Percentiles rank a stretch among this genome's conserved stretches.
Conservation (phyloP, 1,140 invertebrate genomes). For the Drosophila arizonae region DNA sequence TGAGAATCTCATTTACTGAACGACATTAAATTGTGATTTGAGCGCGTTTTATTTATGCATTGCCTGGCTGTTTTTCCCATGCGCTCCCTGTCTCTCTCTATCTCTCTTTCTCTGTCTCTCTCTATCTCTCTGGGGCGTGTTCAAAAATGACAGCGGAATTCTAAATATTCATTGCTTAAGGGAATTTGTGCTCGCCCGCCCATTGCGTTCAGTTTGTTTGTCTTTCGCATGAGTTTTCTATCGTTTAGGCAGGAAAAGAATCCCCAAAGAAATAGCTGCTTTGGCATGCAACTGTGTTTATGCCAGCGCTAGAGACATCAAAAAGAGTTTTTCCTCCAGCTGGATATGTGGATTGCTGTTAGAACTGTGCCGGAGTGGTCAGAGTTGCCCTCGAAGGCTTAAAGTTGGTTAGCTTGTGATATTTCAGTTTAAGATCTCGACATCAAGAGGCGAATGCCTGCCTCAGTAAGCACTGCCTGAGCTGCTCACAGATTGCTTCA, state of each 20-base stretch:
- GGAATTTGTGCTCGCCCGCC: conserved; percentile 26
- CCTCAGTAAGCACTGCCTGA: background rate
- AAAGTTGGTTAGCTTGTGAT: too few relatives aligned
- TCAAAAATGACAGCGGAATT: conserved; percentile 48
- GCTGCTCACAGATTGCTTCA: background rate
- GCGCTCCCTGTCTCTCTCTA: background rate
- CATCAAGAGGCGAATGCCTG: too few relatives aligned
- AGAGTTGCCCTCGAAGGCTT: too few relatives aligned
- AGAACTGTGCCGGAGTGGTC: too few relatives aligned
- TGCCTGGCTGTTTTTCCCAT: conserved; percentile 1
- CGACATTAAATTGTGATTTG: conserved; percentile 57
- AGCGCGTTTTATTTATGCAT: conserved; percentile 48
- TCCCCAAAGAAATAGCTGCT: conserved; percentile 1
- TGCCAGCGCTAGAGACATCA: background rate
- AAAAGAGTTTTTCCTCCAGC: background rate
- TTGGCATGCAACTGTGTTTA: conserved; percentile 8
- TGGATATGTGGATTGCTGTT: background rate
- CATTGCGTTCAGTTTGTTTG: conserved; percentile 29
- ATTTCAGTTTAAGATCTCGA: too few relatives aligned
- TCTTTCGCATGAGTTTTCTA: conserved; percentile 4
- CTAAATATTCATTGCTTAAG: conserved; percentile 53
- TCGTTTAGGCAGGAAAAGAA: conserved; percentile 2
- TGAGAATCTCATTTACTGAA: conserved; percentile 23
- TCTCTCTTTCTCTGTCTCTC: too few relatives aligned
- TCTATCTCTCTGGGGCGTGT: conserved; percentile 26